Evolutionary conservation across 2,888 invertebrate species (phyloP).

Genomic region (Hypsopygia costalis): DNA sequence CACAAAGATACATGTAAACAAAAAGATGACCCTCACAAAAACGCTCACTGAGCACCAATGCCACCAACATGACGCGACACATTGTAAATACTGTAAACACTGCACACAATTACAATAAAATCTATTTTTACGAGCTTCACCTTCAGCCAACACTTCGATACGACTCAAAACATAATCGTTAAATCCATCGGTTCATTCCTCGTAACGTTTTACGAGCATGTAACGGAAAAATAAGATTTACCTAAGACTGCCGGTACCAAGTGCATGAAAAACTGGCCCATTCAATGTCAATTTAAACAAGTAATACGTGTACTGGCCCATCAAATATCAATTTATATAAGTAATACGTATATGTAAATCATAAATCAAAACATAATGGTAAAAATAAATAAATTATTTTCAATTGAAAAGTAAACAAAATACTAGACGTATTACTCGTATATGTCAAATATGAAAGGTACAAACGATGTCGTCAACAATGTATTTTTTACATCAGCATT

Average conservation of each 20-base stretch:
- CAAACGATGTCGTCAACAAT: conserved; percentile 10
- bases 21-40: neutral
- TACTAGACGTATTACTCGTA: too few species aligned
- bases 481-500: neutral
- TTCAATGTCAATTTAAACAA: too few species aligned
- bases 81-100: conserved; percentile 9
- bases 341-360: too few species aligned
- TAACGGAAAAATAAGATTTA: conserved; percentile 11
- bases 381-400: too few species aligned
- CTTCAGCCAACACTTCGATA: conserved; percentile 13
- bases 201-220: conserved; percentile 1
- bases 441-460: too few species aligned
- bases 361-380: too few species aligned
- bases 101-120: conserved; percentile 13
- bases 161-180: conserved; percentile 16
- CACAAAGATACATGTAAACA: neutral
- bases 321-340: too few species aligned
- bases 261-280: too few species aligned
- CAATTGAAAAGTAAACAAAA: too few species aligned
- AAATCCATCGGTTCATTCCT: conserved; percentile 13
- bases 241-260: conserved; percentile 4
- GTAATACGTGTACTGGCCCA: too few species aligned
- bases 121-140: conserved; percentile 16
- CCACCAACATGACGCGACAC: conserved; percentile 8
- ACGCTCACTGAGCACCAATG: conserved; percentile 10